Percentiles rank a stretch among this genome's conserved stretches.
These are phyloP conservation scores for Cavia aperea DNA, from an alignment of 2,113 vertebrate genomes.

Conservation along the genomic window DNA sequence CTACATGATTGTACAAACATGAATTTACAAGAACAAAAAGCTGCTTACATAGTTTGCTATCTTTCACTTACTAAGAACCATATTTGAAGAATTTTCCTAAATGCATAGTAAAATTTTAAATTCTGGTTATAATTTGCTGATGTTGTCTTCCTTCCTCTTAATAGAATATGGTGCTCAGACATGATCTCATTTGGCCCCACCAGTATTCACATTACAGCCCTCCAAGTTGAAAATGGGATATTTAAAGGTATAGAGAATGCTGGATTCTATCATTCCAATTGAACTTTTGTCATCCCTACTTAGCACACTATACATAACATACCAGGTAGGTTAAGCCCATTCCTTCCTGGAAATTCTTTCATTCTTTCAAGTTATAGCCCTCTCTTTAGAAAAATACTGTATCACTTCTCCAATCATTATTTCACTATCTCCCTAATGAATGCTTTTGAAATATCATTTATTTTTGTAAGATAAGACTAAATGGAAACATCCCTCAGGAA, in stretches of 20 bases:
- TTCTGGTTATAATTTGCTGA: background rate
- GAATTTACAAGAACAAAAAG: conserved; percentile 30
- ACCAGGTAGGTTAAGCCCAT: background rate
- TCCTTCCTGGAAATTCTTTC: background rate
- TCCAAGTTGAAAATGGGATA: conserved; percentile 36
- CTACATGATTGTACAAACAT: background rate
- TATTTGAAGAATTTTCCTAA: background rate
- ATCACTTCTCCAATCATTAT: conserved; percentile 37
- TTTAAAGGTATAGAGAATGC: background rate
- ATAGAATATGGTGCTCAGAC: background rate
- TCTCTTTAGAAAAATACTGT: background rate
- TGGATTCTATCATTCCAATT: background rate
- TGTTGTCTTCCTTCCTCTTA: background rate
- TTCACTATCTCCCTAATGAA: conserved; percentile 43
- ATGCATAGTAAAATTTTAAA: conserved; percentile 21
- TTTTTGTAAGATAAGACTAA: conserved; percentile 70
- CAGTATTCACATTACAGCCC: conserved; percentile 10
- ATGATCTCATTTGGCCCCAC: conserved; percentile 20
- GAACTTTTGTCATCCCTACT: conserved; percentile 7
- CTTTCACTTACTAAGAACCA: background rate
- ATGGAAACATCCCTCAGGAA: conserved; percentile 61
- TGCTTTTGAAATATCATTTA: conserved; percentile 68
- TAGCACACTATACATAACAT: background rate
- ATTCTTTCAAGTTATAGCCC: conserved; percentile 5
- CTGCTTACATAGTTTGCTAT: background rate